These are phyloP conservation scores for Synergus gifuensis DNA, from an alignment of 2,888 invertebrate genomes.

Conservation along the genomic window DNA sequence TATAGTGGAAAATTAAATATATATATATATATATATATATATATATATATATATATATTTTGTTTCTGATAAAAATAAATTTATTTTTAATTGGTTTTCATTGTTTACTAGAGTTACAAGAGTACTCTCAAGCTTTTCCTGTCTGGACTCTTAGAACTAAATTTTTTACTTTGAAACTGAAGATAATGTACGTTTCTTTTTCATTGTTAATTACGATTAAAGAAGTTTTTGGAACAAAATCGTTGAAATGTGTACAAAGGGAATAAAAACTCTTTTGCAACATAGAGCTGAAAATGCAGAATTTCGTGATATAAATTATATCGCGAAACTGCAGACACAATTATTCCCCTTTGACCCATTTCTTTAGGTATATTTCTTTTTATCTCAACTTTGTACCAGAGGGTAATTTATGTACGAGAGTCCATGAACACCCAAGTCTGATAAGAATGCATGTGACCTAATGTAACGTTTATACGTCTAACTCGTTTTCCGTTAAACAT, in stretches of 20 bases:
- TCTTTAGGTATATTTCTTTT: constrained; percentile 16
- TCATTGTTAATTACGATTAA: background rate
- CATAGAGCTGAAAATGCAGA: background rate
- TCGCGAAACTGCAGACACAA: background rate
- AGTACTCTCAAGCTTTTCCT: background rate
- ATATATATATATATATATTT: too few relatives aligned
- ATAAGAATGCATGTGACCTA: background rate
- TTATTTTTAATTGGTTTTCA: too few relatives aligned
- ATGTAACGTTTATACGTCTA: background rate
- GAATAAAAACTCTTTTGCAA: background rate
- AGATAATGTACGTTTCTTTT: background rate
- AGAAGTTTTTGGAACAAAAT: background rate
- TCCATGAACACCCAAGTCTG: constrained; percentile 8
- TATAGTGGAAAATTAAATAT: too few relatives aligned
- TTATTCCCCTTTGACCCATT: constrained; percentile 27
- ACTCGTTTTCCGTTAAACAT: background rate
- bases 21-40: too few relatives aligned
- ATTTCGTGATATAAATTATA: constrained; percentile 21
- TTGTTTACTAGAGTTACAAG: too few relatives aligned
- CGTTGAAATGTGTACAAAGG: background rate
- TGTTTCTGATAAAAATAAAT: too few relatives aligned
- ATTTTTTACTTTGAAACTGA: constrained; percentile 1
- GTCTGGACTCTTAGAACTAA: background rate
- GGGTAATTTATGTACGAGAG: constrained; percentile 10
- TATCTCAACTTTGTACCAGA: constrained; percentile 4